Evolutionary conservation across 2,797 vertebrate species (phyloP), one percentile per base, ranked within the genome.

Genomic region (Aplochiton taeniatus): DNA sequence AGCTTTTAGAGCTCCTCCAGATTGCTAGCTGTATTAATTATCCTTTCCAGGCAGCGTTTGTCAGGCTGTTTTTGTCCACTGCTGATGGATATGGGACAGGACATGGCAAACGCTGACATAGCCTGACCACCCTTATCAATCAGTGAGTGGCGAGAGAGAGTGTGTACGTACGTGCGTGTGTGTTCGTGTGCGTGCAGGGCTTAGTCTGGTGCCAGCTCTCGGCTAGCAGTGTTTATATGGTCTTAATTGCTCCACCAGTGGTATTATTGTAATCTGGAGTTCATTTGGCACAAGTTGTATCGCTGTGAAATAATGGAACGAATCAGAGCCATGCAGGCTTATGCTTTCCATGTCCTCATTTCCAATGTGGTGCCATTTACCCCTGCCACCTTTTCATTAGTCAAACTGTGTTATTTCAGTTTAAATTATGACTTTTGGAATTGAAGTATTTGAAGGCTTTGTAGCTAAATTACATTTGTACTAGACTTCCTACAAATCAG

Each of bases 11-110:
- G 81, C 83, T 87, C 82, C 89, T 83, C 83, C 87, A 88, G 88
- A 90, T 87, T 82, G 87, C 79, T 71, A 78, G 92, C 91, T 91
- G 88, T 87, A 92, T 93, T 91, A 92, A 89, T 93, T 92, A 91
- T 81, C 71, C 69, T 73, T 42, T 63, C 18, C 71, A 4, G 73
- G 63, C 77, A 73, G 79, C 76, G 45, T 47, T 50, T 94, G 91
- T 95, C 93, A 93, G 72, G 87, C 90, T 89, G 85, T 84, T 78
- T 88, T 90, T 77, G 44, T 0, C 1, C 71, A 73, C 83, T 47
- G 82, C 76, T 87, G 81, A 89, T 81, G 76, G 75, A 88, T 85
- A 70, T 56, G 16, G 45, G 62, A 61, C 69, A 70, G 20, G 73
- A 80, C 72, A 8, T 49, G 63, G 80, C 82, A 87, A 80, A 57